Evolutionary conservation across 2,888 invertebrate species (phyloP), one percentile per base, ranked within the genome.

Genomic region (Plebejus argus): DNA sequence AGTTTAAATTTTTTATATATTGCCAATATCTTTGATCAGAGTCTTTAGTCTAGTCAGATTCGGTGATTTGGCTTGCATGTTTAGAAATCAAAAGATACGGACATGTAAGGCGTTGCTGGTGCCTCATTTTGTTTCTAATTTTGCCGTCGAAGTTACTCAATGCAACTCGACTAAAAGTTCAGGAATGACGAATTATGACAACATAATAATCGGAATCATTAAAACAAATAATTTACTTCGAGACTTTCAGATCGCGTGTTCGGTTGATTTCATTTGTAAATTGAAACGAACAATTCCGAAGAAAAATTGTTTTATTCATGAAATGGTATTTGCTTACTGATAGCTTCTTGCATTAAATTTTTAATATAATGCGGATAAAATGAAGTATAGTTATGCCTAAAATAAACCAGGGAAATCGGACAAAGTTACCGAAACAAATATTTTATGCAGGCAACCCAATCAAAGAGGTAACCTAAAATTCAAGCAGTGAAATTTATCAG

Each of bases 261-360:
- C 28, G 28, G 66, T 66, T 33, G 28, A 33, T 66, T 66, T 15
- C 4, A 66, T 66, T 66, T 33, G 28, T 18, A 66, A 66, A 66
- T 66, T 66, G 66, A 33, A 15, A 33, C 18, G 28, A 33, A 66
- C 15, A 66, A 15, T 28, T 33, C 5, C 7, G 3, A 15, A 33
- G 28, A 66, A 61, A 20, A 61, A 20, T 23, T 23, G 28, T 33
- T 66, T 28, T 66, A 66, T 66, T 66, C 15, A 28, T 66, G 33
- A 66, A 10, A 28, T 66, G 28, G 5, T 66, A 28, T 66, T 28
- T 66, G 66, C 28, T 33, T 18, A 66, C 66, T 33, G 66, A 66
- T 33, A 66, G 28, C 66, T 66, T 66, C 5, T 66, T 66, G 66
- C 18, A 15, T 66, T 66, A 18, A 15, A 66, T 66, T 61, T 66